Percentiles rank a stretch among this genome's conserved stretches.
Evolutionary conservation across 1,140 invertebrate species (phyloP).

Genomic region (Nylanderia fulva): DNA sequence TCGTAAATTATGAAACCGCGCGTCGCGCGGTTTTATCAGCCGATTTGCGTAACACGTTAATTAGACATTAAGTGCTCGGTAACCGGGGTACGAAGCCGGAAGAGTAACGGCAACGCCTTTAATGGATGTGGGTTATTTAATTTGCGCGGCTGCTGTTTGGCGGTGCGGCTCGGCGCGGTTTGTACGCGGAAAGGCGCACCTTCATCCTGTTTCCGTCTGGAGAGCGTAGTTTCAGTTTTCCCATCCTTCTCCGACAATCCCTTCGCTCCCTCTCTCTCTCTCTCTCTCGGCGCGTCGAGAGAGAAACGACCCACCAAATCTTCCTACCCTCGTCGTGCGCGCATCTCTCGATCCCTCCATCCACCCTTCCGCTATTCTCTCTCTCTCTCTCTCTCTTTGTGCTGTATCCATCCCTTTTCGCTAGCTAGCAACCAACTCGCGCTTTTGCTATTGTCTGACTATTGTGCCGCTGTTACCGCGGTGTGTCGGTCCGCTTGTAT

Average conservation of each 20-base stretch:
- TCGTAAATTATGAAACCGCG: not conserved
- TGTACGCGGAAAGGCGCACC: slow-evolving; percentile 65
- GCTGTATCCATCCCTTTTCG: slow-evolving; percentile 64
- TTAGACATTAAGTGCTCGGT: slow-evolving; percentile 61
- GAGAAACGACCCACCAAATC: slow-evolving; percentile 51
- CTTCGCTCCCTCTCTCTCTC: slow-evolving; percentile 3
- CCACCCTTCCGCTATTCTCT: slow-evolving; percentile 56
- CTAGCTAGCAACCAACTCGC: slow-evolving; percentile 67
- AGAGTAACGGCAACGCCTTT: slow-evolving; percentile 34
- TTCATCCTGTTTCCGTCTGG: slow-evolving; percentile 63
- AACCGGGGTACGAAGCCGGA: slow-evolving; percentile 9
- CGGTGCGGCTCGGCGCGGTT: slow-evolving; percentile 44
- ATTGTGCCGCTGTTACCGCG: slow-evolving; percentile 82
- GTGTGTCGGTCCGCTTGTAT: slow-evolving; percentile 79
- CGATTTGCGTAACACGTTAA: slow-evolving; percentile 48
- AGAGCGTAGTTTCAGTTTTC: slow-evolving; percentile 58
- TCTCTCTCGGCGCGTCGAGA: not conserved
- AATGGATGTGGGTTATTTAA: slow-evolving; percentile 66
- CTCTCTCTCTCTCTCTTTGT: slow-evolving; percentile 60
- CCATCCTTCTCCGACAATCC: slow-evolving; percentile 14
- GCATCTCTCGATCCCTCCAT: slow-evolving; percentile 35
- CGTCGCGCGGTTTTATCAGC: slow-evolving; percentile 29
- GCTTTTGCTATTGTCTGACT: slow-evolving; percentile 80
- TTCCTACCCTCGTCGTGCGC: slow-evolving; percentile 60
- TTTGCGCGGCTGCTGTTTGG: slow-evolving; percentile 56